Base-by-base conservation (phyloP, 2,113 vertebrate genomes). In the Amia ocellicauda region DNA sequence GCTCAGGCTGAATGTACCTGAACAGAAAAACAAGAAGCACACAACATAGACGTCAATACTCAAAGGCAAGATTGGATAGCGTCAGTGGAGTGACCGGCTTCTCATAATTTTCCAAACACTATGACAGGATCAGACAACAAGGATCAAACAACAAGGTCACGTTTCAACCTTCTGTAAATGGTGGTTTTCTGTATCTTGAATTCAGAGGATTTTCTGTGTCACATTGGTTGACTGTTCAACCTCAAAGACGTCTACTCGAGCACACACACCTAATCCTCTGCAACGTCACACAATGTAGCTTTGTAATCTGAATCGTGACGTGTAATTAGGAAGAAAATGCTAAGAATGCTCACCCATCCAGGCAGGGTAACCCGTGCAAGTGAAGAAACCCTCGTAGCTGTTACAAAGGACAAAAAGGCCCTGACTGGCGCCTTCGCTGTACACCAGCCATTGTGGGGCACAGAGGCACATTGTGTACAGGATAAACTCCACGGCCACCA, bases 401-500 rank as follows among this genome's bases (percentile, higher is more conserved):
- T 62, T 29, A 53, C 71, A 78, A 47, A 72, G 57, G 55, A 61
- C 47, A 8, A 68, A 76, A 50, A 79, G 73, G 13, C 71, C 75
- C 64, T 66, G 41, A 19, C 57, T 72, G 28, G 17, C 45, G 61
- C 69, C 73, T 41, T 27, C 45, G 0, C 11, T 13, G 60, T 68
- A 31, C 29, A 75, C 57, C 50, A 72, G 50, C 66, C 77, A 70
- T 64, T 68, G 62, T n/a, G 76, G 66, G 2, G 54, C 68, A 74
- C 75, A 71, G 42, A 81, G 73, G 22, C 69, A 69, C 66, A 76
- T 41, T 60, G 72, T 75, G 47, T 77, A 68, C 55, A 70, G 41
- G 60, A 74, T 65, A 59, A 80, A 70, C 68, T 72, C 69, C 66
- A 76, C 74, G 69, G 73, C 78, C 23, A 83, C 73, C 70, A 78